Conservation (phyloP, 2,797 vertebrate genomes). For the Tamandua tetradactyla region DNA sequence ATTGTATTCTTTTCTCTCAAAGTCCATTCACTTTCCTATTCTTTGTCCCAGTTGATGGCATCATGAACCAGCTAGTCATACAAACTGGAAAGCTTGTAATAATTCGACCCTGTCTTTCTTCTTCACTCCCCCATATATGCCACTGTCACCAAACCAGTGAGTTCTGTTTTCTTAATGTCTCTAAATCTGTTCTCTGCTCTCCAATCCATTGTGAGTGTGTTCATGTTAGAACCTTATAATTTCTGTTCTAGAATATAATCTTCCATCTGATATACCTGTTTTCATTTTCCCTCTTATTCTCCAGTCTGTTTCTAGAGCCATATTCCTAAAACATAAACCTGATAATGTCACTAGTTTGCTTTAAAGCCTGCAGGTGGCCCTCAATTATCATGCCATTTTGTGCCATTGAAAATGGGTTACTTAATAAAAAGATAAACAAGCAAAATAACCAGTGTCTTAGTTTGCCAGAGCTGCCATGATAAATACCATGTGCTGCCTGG, state of each 20-base stretch:
- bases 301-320: neutral
- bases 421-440: constrained; percentile 13
- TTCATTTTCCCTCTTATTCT: neutral
- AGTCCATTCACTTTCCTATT: neutral
- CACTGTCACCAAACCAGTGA: neutral
- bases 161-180: neutral
- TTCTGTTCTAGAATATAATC: neutral
- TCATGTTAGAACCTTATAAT: neutral
- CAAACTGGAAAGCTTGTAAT: neutral
- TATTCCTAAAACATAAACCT: constrained; percentile 8
- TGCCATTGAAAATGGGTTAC: neutral
- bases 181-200: neutral
- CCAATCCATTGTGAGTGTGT: neutral
- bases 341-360: neutral
- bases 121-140: neutral
- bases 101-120: neutral
- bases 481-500: too few relatives aligned
- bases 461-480: too few relatives aligned
- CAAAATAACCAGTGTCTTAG: neutral
- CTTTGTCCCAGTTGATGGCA: neutral
- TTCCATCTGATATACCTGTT: neutral
- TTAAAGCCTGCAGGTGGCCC: neutral
- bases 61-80: neutral
- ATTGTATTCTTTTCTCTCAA: neutral
- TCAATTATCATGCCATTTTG: neutral